A percentile compares a stretch with the other conserved stretches of the same genome.
Conservation (phyloP, 2,113 vertebrate species). For the Raja brachyura region DNA sequence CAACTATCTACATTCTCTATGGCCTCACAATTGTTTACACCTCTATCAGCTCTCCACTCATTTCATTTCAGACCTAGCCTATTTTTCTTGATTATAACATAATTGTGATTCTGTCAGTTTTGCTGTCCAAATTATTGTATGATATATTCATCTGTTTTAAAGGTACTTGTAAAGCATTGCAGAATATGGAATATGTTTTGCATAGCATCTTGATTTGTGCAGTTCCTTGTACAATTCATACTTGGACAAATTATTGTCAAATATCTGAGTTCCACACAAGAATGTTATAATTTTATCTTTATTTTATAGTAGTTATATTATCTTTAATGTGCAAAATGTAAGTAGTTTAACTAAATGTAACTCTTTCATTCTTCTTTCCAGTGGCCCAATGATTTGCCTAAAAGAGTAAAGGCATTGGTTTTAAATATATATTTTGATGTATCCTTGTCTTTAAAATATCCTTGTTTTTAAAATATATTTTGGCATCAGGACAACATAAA, state of each 20-base stretch:
- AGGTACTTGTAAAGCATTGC: neutral
- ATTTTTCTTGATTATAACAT: neutral
- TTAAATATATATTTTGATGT: no score
- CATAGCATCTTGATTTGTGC: neutral
- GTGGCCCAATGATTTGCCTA: neutral
- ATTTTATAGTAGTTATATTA: neutral
- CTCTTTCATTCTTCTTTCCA: neutral
- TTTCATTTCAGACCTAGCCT: no score
- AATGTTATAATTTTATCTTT: neutral
- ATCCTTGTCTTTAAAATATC: neutral
- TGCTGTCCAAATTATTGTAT: neutral
- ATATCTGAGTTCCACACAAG: neutral
- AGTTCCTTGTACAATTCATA: neutral
- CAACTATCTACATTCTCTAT: no score
- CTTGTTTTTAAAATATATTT: neutral
- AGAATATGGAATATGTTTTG: neutral
- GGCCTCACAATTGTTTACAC: no score
- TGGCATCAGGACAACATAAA: neutral
- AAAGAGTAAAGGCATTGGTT: neutral
- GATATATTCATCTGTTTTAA: neutral
- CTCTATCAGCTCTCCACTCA: no score
- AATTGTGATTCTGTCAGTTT: neutral
- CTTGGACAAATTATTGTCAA: neutral
- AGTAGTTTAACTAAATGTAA: neutral
- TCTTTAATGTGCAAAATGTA: neutral